Evolutionary conservation across 1,140 invertebrate species (phyloP).

Genomic region (Megalonaias nervosa): DNA sequence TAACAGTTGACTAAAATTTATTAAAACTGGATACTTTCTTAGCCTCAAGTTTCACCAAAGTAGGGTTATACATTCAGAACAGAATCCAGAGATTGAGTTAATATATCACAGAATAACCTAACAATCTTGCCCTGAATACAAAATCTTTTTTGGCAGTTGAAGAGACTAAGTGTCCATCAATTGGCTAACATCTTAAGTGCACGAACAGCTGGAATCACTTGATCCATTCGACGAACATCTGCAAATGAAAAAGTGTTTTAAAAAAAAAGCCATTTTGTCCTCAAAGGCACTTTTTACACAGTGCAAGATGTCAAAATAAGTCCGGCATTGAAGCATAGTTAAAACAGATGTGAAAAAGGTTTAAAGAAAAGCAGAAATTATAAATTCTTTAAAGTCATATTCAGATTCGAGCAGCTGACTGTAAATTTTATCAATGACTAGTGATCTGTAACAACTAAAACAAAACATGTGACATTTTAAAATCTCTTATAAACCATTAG

Average conservation of each 20-base stretch:
- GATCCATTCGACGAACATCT: slow-evolving; percentile 63
- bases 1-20: no score
- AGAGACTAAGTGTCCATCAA: slow-evolving; percentile 16
- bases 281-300: background rate
- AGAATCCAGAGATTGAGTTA: no score
- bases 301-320: background rate
- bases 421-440: background rate
- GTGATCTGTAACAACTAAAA: no score
- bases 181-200: slow-evolving; percentile 61
- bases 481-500: no score
- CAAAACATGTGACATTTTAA: no score
- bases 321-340: background rate
- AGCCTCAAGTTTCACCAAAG: no score
- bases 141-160: background rate
- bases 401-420: background rate
- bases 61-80: no score
- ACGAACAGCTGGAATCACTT: slow-evolving; percentile 63
- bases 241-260: slow-evolving; percentile 18
- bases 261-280: background rate
- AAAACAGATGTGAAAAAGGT: background rate
- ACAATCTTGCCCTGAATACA: no score
- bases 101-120: no score
- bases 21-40: no score
- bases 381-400: background rate
- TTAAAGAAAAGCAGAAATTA: background rate